Conservation (phyloP, 2,888 invertebrate genomes). For the Drosophila kambysellisi region DNA sequence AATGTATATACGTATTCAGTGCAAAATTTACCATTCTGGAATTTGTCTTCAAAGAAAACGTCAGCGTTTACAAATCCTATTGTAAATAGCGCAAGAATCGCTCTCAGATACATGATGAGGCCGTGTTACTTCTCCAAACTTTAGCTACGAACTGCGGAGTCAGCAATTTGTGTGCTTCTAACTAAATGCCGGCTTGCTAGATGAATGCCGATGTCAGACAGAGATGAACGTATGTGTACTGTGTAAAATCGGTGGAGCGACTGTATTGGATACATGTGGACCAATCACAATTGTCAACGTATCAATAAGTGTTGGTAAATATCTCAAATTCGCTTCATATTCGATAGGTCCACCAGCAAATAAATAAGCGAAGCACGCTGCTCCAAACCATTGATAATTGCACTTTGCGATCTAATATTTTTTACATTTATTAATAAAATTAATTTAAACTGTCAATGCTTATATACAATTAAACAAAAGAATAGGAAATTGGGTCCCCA, state of each 20-base stretch:
- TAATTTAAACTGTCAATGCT: background rate
- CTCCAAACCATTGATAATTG: background rate
- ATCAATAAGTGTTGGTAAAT: slow-evolving; percentile 52
- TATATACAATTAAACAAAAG: too few relatives aligned
- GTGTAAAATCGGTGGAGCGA: slow-evolving; percentile 88
- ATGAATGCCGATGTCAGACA: slow-evolving; percentile 24
- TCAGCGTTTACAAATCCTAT: slow-evolving; percentile 87
- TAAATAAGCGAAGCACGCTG: slow-evolving; percentile 1
- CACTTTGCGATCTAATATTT: background rate
- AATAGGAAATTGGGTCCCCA: too few relatives aligned
- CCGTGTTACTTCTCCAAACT: slow-evolving; percentile 47
- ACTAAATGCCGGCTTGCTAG: slow-evolving; percentile 61
- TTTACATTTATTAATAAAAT: background rate
- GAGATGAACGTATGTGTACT: slow-evolving; percentile 27
- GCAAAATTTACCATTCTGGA: slow-evolving; percentile 90
- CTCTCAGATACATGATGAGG: slow-evolving; percentile 44
- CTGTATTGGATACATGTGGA: slow-evolving; percentile 86
- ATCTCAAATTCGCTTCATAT: background rate
- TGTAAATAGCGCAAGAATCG: slow-evolving; percentile 52
- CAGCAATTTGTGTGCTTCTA: slow-evolving; percentile 34
- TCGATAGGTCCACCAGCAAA: slow-evolving; percentile 11
- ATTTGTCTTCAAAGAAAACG: slow-evolving; percentile 92
- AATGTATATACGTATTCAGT: background rate
- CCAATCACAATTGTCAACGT: slow-evolving; percentile 84
- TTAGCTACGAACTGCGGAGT: slow-evolving; percentile 41